Evolutionary conservation across 2,797 vertebrate species (phyloP).

Genomic region (Centropyge bicolor): DNA sequence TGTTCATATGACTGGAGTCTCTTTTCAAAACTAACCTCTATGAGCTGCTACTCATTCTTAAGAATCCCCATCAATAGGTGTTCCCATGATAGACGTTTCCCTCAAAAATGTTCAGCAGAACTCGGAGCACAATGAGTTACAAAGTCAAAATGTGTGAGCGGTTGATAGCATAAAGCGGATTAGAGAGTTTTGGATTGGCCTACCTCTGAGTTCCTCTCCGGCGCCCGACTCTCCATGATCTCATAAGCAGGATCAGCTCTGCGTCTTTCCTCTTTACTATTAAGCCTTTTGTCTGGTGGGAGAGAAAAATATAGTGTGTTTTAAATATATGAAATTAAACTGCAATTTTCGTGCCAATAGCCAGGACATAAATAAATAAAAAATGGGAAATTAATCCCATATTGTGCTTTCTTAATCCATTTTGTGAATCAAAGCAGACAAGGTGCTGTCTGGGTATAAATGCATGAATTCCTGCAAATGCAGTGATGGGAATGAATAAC

Average conservation of each 20-base stretch:
- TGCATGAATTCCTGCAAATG: slow-evolving; percentile 21
- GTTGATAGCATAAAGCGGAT: slow-evolving; percentile 57
- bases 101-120: slow-evolving; percentile 19
- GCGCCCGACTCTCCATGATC: slow-evolving; percentile 81
- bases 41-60: not conserved
- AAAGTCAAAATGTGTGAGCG: slow-evolving; percentile 48
- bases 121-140: slow-evolving; percentile 13
- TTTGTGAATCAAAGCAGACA: slow-evolving; percentile 18
- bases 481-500: slow-evolving; percentile 10
- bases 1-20: not conserved
- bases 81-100: not conserved
- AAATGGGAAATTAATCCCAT: slow-evolving; percentile 23
- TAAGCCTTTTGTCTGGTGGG: slow-evolving; percentile 79
- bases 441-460: slow-evolving; percentile 3
- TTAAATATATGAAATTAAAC: slow-evolving; percentile 24
- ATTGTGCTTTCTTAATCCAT: not conserved
- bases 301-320: slow-evolving; percentile 36
- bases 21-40: not conserved
- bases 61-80: slow-evolving; percentile 19
- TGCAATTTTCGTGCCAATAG: not conserved
- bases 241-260: slow-evolving; percentile 79
- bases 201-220: slow-evolving; percentile 83
- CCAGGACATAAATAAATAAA: no score
- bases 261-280: slow-evolving; percentile 72
- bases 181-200: slow-evolving; percentile 45